Evolutionary conservation across 2,888 invertebrate species (phyloP), one percentile per base, ranked within the genome.

Genomic region (Aleiodes testaceus): DNA sequence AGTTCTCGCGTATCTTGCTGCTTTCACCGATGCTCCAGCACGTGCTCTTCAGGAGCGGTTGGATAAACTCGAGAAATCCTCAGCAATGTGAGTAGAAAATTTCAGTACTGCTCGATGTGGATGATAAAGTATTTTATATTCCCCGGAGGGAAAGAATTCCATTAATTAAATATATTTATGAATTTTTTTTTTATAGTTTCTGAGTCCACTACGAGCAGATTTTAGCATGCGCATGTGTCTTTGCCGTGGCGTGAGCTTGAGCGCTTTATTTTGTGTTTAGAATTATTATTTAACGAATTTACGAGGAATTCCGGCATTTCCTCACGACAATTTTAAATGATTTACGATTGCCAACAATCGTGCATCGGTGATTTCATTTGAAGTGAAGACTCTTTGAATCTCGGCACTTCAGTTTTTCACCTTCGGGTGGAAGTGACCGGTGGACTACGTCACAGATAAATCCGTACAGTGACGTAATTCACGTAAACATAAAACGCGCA

Each of bases 1-100:
- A 78, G 92, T 95, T 55, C 88, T 94, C 76, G 89, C 90, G 75
- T 93, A 94, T 83, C 89, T 95, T 82, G 90, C 90, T 82, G 91
- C 91, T 79, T 92, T 92, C 77, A 92, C 93, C 80, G 91, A 92
- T 76, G 90, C 92, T 68, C 91, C 93, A 73, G 93, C 93, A 44
- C 90, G 91, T 71, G 92, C 92, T 30, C 91, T 94, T 20, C 91
- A 92, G 79, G 91, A 90, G 79, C 92, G 92, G 85, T 90, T 94
- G 82, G 91, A 92, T 77, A 92, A 93, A 79, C 88, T 95, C 70
- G 91, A 91, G 77, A 91, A 91, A 72, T 90, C 91, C 68, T 93
- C 93, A 88, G 91, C 93, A 85, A 89, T 89, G 92, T 93, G 83
- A 89, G 88, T 88, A 69, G 20, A 30, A 61, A 69, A 52, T 68